phyloP scores from a whole-genome alignment of 30 jellyfish, hydroid and myxozoan species.

The Sanderia malayensis region DNA sequence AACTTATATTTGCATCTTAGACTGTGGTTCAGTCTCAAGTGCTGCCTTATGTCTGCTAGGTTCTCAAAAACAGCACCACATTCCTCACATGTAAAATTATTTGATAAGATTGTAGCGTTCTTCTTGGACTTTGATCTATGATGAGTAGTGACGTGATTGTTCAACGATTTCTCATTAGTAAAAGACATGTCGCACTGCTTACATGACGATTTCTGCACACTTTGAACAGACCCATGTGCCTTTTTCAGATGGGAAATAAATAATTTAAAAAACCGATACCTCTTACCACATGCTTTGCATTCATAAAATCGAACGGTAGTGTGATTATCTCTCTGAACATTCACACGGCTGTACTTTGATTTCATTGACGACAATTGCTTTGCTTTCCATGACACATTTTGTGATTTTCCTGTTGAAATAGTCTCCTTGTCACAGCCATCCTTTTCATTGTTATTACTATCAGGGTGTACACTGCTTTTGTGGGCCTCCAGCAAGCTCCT shows the following conservation, averaged over 20 bases:
- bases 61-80: constrained; percentile 1
- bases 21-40: constrained; percentile 21
- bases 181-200: neutral
- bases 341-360: too few species aligned
- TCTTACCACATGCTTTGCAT: neutral
- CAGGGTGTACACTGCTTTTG: neutral
- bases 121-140: too few species aligned
- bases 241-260: neutral
- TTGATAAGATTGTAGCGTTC: too few species aligned
- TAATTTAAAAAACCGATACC: neutral
- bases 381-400: too few species aligned
- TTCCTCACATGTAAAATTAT: neutral
- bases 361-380: too few species aligned
- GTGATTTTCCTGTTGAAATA: too few species aligned
- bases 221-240: neutral
- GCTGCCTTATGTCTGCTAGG: constrained; percentile 9
- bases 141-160: neutral
- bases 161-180: neutral
- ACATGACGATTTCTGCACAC: neutral
- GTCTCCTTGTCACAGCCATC: neutral
- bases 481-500: neutral
- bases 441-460: neutral
- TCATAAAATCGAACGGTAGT: neutral
- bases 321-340: too few species aligned
- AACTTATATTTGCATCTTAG: neutral